Base-by-base conservation (phyloP, 2,113 vertebrate genomes). In the Rostratula benghalensis region DNA sequence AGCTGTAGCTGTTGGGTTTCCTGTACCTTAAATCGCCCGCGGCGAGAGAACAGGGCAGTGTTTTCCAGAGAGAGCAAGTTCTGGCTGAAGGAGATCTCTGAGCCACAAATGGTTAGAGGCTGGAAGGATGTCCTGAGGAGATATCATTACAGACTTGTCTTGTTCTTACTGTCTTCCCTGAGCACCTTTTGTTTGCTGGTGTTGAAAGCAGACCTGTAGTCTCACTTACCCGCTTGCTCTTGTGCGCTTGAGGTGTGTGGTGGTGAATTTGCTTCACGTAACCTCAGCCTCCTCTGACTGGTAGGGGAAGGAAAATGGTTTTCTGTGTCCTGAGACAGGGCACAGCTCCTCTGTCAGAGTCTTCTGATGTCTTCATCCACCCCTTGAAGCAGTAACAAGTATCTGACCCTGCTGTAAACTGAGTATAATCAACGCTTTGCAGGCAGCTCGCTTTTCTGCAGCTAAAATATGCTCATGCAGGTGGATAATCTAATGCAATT, bases 401-500 rank as follows among this genome's bases (percentile, higher is more conserved):
- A 35, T 27, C 54, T 78, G 73, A 91, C 43, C 51, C 51, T 89
- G 64, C 68, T 70, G 31, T 46, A 83, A 75, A 65, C 39, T 74
- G 63, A 78, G n/a, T 56, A 21, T 90, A 86, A 95, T 92, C 65
- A 90, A 39, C 48, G 37, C 73, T 87, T 83, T 78, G 76, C 60
- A 92, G 83, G 53, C 20, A 79, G 35, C 74, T 92, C 23, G 87
- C 43, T 89, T 75, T 71, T 79, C 50, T 94, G 41, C 39, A 77
- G 43, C 31, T 70, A 69, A 95, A 94, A 74, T 89, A 43, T 5
- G 8, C 43, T 77, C 25, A 22, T 54, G 77, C 83, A 83, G 83
- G 83, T 94, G 86, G 83, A 61, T 90, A 87, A 90, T 86, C 43
- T 81, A 75, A 81, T 81, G 86, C 45, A 95, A 93, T 94, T 92